Conservation (phyloP, 1,140 invertebrate species). For the Drosophila lacteicornis region DNA sequence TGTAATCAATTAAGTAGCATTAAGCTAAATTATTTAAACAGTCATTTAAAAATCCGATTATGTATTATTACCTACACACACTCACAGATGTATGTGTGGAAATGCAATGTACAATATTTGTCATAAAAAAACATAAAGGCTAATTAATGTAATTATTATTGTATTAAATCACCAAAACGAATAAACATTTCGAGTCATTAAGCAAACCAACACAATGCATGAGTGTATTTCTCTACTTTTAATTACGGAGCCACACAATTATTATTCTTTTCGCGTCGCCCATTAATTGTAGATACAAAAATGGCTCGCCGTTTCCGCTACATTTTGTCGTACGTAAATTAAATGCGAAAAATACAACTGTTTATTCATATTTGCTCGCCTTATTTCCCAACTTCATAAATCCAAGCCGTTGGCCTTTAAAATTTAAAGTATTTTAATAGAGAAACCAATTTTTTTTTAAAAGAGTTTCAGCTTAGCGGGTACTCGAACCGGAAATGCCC, state of each 20-base stretch:
- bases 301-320: conserved; percentile 14
- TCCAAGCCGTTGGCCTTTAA: conserved; percentile 3
- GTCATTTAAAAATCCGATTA: conserved; percentile 45
- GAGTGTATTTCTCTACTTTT: conserved; percentile 19
- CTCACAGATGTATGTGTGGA: conserved; percentile 7
- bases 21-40: conserved; percentile 70
- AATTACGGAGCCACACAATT: conserved; percentile 45
- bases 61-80: conserved; percentile 13
- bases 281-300: conserved; percentile 32
- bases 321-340: conserved; percentile 1
- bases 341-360: conserved; percentile 19
- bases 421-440: not conserved
- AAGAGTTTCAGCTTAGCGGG: not conserved
- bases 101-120: conserved; percentile 44
- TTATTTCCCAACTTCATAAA: conserved; percentile 1
- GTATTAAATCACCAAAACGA: conserved; percentile 68
- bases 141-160: conserved; percentile 80
- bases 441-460: conserved; percentile 6
- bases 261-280: conserved; percentile 25
- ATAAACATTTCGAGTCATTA: conserved; percentile 76
- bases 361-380: not conserved
- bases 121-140: conserved; percentile 53
- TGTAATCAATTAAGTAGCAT: conserved; percentile 71
- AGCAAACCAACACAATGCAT: conserved; percentile 44
- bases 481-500: conserved; percentile 54